Conservation (phyloP, 1,140 invertebrate genomes). For the Drepana arcuata region DNA sequence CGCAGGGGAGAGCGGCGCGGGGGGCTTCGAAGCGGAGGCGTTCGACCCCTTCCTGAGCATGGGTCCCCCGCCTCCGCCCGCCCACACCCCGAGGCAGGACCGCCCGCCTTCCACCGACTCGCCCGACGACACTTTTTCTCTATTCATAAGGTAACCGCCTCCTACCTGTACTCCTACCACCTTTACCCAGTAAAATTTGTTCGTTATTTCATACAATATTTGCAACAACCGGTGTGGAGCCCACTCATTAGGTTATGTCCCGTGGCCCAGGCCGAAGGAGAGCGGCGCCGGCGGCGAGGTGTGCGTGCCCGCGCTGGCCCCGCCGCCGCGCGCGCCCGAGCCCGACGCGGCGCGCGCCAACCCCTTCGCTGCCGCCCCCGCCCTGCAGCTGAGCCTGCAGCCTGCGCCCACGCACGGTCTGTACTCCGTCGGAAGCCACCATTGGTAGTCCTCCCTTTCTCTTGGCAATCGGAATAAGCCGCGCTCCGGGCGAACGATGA, state of each 20-base stretch:
- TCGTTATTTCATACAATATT: too few species aligned
- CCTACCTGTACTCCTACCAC: too few species aligned
- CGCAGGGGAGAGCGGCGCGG: conserved; percentile 46
- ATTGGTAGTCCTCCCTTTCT: too few species aligned
- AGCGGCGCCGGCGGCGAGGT: conserved; percentile 24
- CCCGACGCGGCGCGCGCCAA: conserved; percentile 78
- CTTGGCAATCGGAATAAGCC: too few species aligned
- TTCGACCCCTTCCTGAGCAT: conserved; percentile 89
- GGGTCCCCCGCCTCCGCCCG: conserved; percentile 80
- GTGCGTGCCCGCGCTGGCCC: conserved; percentile 80
- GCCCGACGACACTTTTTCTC: conserved; percentile 83
- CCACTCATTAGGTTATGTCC: too few species aligned
- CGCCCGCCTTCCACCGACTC: conserved; percentile 82
- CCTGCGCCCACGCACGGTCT: too few species aligned
- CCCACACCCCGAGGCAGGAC: conserved; percentile 73
- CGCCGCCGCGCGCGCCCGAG: conserved; percentile 76
- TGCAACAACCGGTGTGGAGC: too few species aligned
- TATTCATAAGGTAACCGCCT: conserved; percentile 81
- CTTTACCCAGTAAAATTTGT: too few species aligned
- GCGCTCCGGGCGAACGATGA: too few species aligned
- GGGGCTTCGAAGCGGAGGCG: conserved; percentile 81
- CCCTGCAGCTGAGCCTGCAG: too few species aligned
- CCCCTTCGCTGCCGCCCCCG: too few species aligned
- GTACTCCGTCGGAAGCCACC: too few species aligned
- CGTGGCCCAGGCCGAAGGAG: conserved; percentile 74